Conservation (phyloP, 2,113 vertebrate genomes). For the Hyperopisus bebe region DNA sequence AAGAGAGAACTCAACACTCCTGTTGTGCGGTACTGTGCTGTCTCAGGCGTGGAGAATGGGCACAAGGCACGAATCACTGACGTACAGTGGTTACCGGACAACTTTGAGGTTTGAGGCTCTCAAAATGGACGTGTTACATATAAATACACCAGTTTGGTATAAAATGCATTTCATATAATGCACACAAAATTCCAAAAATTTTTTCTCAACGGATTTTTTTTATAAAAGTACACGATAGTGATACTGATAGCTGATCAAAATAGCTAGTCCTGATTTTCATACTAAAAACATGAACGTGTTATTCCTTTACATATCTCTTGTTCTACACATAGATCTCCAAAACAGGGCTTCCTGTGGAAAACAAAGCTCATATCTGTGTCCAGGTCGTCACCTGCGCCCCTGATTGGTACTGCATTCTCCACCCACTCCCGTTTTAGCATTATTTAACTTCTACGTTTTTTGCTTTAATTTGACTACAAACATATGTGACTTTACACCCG, state of each 20-base stretch:
- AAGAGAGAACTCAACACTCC: constrained; percentile 43
- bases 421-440: not conserved
- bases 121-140: not conserved
- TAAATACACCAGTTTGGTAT: not conserved
- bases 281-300: not conserved
- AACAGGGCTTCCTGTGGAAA: constrained; percentile 63
- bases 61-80: constrained; percentile 74
- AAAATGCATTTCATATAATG: not conserved
- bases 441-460: not conserved
- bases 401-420: constrained; percentile 64
- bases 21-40: constrained; percentile 61
- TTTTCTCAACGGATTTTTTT: not conserved
- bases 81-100: constrained; percentile 75
- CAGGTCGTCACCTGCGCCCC: constrained; percentile 81
- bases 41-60: constrained; percentile 65
- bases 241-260: not conserved
- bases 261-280: not conserved
- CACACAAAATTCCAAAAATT: not conserved
- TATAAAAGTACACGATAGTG: not conserved
- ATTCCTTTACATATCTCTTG: constrained; percentile 26
- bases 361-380: constrained; percentile 55
- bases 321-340: constrained; percentile 58
- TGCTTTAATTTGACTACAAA: not conserved
- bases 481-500: not conserved
- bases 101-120: constrained; percentile 65